phyloP scores from a whole-genome alignment of 2,888 invertebrate species.

The Pollenia griseotomentosa region DNA sequence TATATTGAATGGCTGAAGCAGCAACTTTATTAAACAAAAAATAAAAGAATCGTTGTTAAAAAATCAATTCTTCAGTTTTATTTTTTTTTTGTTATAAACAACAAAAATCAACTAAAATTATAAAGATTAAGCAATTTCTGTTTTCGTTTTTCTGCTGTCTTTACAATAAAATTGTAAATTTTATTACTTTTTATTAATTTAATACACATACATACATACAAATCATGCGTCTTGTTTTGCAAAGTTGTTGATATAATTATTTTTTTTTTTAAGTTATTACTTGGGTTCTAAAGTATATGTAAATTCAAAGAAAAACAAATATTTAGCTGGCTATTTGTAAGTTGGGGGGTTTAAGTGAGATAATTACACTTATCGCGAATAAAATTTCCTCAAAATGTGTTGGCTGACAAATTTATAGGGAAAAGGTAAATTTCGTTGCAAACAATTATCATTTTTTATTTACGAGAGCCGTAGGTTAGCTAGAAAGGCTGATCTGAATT shows the following conservation, averaged over 20 bases:
- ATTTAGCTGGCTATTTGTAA: too few species aligned
- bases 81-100: conserved; percentile 24
- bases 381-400: too few species aligned
- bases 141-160: conserved; percentile 24
- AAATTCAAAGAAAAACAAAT: too few species aligned
- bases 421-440: too few species aligned
- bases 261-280: neutral
- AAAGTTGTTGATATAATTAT: conserved; percentile 16
- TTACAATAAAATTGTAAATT: conserved; percentile 49
- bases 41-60: conserved; percentile 14
- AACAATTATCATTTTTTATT: too few species aligned
- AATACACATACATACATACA: neutral
- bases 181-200: conserved; percentile 10
- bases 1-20: conserved; percentile 78
- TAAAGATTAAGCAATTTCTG: conserved; percentile 61
- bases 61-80: conserved; percentile 50
- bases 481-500: too few species aligned
- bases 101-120: conserved; percentile 55
- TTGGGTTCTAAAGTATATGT: neutral
- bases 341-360: too few species aligned
- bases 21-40: conserved; percentile 65
- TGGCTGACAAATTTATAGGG: too few species aligned
- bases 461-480: too few species aligned
- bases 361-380: too few species aligned
- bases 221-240: conserved; percentile 29